Conservation (phyloP, 2,888 invertebrate species). For the Cheilosia soror region DNA sequence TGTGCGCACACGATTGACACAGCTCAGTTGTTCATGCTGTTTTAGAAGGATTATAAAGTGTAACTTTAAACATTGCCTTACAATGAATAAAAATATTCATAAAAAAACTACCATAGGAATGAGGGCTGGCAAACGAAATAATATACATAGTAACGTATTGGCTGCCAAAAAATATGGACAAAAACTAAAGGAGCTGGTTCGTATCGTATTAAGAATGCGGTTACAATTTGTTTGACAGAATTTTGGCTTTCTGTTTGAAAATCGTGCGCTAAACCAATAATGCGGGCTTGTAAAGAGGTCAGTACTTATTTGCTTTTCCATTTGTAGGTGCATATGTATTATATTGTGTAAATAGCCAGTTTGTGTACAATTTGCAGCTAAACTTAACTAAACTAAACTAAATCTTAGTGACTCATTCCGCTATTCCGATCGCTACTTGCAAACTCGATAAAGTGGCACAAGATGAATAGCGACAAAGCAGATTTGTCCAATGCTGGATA, state of each 20-base stretch:
- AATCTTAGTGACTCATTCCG: too few species aligned
- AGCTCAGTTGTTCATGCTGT: slow-evolving; percentile 13
- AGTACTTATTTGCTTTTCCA: background rate
- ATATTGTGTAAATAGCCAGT: too few species aligned
- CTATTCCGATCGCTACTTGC: too few species aligned
- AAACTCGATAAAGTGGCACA: too few species aligned
- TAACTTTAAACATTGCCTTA: background rate
- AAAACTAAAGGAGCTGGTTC: background rate
- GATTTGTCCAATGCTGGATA: too few species aligned
- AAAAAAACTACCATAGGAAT: background rate
- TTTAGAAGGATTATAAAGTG: slow-evolving; percentile 10
- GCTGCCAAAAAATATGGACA: slow-evolving; percentile 1
- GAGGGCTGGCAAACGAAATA: background rate
- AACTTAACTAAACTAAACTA: too few species aligned
- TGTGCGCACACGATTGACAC: slow-evolving; percentile 49
- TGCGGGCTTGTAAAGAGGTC: background rate
- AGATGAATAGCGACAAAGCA: too few species aligned
- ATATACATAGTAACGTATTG: slow-evolving; percentile 1
- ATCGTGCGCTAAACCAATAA: background rate
- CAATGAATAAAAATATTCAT: background rate
- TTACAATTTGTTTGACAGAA: slow-evolving; percentile 1
- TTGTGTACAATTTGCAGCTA: too few species aligned
- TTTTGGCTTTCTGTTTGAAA: background rate
- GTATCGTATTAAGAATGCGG: background rate
- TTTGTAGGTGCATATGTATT: too few species aligned